A percentile compares a stretch with the other conserved stretches of the same genome.
phyloP scores from a whole-genome alignment of 2,113 vertebrate genomes.

The Vombatus ursinus region DNA sequence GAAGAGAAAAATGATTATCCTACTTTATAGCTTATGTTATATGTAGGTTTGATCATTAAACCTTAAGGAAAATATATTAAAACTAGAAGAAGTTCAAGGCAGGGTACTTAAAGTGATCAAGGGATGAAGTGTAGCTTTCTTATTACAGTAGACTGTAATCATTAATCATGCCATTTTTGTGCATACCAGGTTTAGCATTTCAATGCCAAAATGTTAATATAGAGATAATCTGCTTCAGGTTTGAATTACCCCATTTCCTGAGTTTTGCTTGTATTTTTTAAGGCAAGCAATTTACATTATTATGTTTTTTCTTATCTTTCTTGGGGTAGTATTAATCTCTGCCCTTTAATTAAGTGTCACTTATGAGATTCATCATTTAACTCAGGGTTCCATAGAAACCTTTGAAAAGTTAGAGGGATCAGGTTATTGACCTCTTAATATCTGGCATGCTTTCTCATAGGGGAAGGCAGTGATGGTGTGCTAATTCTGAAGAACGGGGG shows the following conservation, averaged over 20 bases:
- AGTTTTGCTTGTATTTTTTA: neutral
- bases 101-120: neutral
- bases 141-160: neutral
- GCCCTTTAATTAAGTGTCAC: neutral
- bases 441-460: neutral
- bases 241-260: neutral
- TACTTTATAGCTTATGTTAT: neutral
- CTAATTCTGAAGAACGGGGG: neutral
- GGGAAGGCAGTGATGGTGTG: neutral
- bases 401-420: neutral
- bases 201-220: neutral
- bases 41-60: neutral
- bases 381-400: neutral
- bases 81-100: neutral
- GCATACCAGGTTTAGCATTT: neutral
- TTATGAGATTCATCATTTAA: neutral
- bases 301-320: neutral
- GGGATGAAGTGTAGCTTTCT: neutral
- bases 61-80: neutral
- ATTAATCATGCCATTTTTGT: neutral
- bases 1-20: neutral
- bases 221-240: neutral
- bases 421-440: neutral
- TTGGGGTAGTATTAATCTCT: neutral
- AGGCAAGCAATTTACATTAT: neutral